phyloP scores from a whole-genome alignment of 1,140 invertebrate genomes.

The Popillia japonica region DNA sequence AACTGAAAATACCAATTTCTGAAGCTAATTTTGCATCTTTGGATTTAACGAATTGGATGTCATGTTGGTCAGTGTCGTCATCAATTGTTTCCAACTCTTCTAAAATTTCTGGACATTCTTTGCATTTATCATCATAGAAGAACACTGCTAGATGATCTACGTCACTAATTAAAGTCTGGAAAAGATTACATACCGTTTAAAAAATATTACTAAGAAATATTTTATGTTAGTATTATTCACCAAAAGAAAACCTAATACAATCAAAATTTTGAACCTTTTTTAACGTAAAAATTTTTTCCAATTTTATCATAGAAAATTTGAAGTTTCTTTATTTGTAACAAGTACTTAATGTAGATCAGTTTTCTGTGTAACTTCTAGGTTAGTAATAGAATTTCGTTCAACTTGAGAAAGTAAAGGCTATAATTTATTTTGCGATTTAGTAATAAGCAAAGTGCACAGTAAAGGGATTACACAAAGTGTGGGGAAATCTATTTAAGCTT shows the following conservation, averaged over 20 bases:
- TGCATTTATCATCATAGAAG: conserved; percentile 89
- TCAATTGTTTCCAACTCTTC: conserved; percentile 93
- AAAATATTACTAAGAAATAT: not conserved
- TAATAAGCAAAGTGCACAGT: too few species aligned
- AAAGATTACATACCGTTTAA: not conserved
- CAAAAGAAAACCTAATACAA: not conserved
- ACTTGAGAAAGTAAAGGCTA: too few species aligned
- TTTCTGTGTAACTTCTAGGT: too few species aligned
- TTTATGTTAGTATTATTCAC: not conserved
- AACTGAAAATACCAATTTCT: conserved; percentile 90
- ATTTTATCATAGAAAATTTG: too few species aligned
- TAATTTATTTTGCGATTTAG: too few species aligned
- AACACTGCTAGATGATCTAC: conserved; percentile 92
- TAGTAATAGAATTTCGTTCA: too few species aligned
- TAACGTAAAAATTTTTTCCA: too few species aligned
- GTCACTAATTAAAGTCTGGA: conserved; percentile 75
- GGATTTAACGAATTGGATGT: conserved; percentile 90
- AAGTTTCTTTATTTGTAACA: too few species aligned
- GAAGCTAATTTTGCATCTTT: conserved; percentile 89
- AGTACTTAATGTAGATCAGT: too few species aligned
- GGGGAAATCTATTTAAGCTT: too few species aligned
- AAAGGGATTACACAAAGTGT: too few species aligned
- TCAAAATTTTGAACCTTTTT: too few species aligned
- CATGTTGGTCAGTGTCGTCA: conserved; percentile 90
- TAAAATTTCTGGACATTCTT: conserved; percentile 82